Evolutionary conservation across 1,140 invertebrate genomes (phyloP).

Genomic region (Solenopsis fugax): DNA sequence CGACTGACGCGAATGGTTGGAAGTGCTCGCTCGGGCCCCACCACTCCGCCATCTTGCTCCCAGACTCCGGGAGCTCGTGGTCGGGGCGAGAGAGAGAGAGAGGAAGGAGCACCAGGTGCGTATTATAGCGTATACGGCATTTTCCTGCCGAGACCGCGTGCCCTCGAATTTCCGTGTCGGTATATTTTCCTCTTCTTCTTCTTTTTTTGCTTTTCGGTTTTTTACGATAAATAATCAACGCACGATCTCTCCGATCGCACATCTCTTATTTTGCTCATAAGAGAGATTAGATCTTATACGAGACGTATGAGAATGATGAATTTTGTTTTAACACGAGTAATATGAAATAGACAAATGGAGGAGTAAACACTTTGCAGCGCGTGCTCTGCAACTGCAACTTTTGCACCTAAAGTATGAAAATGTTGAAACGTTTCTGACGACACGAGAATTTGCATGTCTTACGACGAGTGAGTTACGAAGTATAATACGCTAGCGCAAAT

Average conservation of each 20-base stretch:
- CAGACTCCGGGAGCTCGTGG: slow-evolving; percentile 51
- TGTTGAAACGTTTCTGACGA: neutral
- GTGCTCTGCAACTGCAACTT: neutral
- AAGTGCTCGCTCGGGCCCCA: slow-evolving; percentile 79
- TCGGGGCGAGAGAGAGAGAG: neutral
- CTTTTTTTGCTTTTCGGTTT: neutral
- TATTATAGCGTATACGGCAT: neutral
- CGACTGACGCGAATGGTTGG: slow-evolving; percentile 80
- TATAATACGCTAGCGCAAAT: slow-evolving; percentile 9
- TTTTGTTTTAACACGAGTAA: neutral
- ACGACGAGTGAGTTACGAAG: neutral
- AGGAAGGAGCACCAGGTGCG: slow-evolving; percentile 66
- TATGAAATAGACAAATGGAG: neutral
- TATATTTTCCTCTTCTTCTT: neutral
- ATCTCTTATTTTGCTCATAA: too few relatives aligned
- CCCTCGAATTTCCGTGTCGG: slow-evolving; percentile 24
- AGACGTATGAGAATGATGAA: too few relatives aligned
- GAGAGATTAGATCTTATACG: too few relatives aligned
- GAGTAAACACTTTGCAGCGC: neutral
- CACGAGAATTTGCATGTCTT: slow-evolving; percentile 1
- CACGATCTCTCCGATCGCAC: neutral
- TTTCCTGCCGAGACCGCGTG: neutral
- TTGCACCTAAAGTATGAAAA: neutral
- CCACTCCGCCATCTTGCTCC: slow-evolving; percentile 81
- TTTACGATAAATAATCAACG: neutral